Percentiles rank a stretch among this genome's conserved stretches.
Conservation (phyloP, 2,888 invertebrate species). For the Agrotis segetum region DNA sequence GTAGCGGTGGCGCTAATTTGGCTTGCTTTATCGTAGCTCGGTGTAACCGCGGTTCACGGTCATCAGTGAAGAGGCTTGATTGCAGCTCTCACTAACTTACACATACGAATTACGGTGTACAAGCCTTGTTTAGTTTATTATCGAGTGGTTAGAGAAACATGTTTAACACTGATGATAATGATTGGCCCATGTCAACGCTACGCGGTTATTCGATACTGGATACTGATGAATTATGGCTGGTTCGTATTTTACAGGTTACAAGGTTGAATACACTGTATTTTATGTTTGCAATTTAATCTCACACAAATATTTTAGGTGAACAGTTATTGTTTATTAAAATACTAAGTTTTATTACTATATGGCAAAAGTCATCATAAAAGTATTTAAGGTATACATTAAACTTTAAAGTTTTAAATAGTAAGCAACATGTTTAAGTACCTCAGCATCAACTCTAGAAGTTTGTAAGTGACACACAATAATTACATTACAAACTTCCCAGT, state of each 20-base stretch:
- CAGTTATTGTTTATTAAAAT: not conserved
- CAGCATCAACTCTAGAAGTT: not conserved
- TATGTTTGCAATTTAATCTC: not conserved
- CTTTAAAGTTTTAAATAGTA: conserved; percentile 18
- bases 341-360: not conserved
- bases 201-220: not conserved
- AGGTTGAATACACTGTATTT: not conserved
- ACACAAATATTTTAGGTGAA: not conserved
- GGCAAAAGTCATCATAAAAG: too few relatives aligned
- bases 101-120: conserved; percentile 45
- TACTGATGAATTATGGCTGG: not conserved
- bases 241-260: not conserved
- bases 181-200: not conserved
- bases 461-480: conserved; percentile 12
- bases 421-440: conserved; percentile 19
- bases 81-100: conserved; percentile 75
- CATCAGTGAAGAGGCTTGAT: conserved; percentile 82
- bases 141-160: conserved; percentile 19
- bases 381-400: not conserved
- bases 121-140: conserved; percentile 40
- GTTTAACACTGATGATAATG: conserved; percentile 7
- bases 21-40: conserved; percentile 71
- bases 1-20: conserved; percentile 73
- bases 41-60: conserved; percentile 82
- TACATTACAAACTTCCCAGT: conserved; percentile 34